Conservation (phyloP, 1,140 invertebrate genomes). For the Acromyrmex heyeri region DNA sequence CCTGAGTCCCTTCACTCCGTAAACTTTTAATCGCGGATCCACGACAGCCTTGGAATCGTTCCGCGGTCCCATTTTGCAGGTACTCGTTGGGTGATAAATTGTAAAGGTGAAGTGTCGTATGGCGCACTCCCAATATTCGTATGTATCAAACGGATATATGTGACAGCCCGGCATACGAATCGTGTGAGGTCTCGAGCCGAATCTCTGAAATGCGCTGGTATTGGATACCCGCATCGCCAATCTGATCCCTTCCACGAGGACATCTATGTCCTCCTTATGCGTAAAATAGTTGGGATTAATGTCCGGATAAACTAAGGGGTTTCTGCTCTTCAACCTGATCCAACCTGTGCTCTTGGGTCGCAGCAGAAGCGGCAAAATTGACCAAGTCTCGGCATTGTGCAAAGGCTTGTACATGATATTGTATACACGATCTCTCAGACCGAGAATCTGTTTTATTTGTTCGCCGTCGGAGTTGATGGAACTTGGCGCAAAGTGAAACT, state of each 20-base stretch:
- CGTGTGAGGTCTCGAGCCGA: conserved; percentile 92
- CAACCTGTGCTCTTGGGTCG: conserved; percentile 94
- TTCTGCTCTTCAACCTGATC: conserved; percentile 91
- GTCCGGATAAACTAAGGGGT: conserved; percentile 93
- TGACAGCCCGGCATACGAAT: conserved; percentile 94
- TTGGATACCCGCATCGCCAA: conserved; percentile 93
- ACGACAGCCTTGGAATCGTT: conserved; percentile 93
- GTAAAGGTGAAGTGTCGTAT: conserved; percentile 94
- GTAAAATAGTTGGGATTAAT: conserved; percentile 98
- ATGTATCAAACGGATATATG: conserved; percentile 90
- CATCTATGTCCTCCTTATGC: conserved; percentile 91
- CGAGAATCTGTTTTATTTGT: conserved; percentile 91
- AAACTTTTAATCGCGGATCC: conserved; percentile 91
- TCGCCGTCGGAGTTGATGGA: conserved; percentile 94
- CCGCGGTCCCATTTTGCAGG: conserved; percentile 94
- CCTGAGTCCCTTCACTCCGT: conserved; percentile 91
- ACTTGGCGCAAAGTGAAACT: conserved; percentile 94
- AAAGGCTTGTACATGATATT: conserved; percentile 95
- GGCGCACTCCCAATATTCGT: conserved; percentile 95
- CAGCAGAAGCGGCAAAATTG: conserved; percentile 92
- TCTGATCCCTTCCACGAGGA: conserved; percentile 93
- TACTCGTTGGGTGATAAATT: conserved; percentile 94
- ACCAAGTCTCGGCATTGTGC: conserved; percentile 93
- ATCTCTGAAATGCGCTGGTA: conserved; percentile 92
- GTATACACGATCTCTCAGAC: conserved; percentile 92